Base-by-base conservation (phyloP, 1,140 invertebrate genomes). In the Harpegnathos saltator region DNA sequence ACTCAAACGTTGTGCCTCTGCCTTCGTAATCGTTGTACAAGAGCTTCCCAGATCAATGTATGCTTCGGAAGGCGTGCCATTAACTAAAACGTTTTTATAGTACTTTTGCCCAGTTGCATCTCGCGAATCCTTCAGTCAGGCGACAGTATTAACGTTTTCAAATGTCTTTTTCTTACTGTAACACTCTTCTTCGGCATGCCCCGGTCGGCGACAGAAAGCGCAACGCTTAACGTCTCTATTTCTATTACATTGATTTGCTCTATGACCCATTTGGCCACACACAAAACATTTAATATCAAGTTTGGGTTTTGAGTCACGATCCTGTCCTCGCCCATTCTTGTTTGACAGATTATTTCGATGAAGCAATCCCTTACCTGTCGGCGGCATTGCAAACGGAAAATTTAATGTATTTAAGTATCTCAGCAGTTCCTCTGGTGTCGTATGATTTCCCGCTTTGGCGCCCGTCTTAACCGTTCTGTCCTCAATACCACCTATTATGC, bases 1-100 rank as follows among this genome's bases (percentile, higher is more conserved):
- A 38, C 62, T 17, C 3, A 14, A n/a, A 7, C 26, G 3, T 15
- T 0, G 24, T 3, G 17, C 29, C 14, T 38, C 62, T 11, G 26
- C 12, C 9, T 15, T 14, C 5, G 9, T 2, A 11, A 65, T n/a
- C 1, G 62, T 44, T n/a, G 38, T 19, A 29, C 62, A 65, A n/a
- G 62, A 44, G 0, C 62, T 65, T 0, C 62, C 62, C 17, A 65
- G 44, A 9, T 65, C 62, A 19, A 65, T 17, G 19, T 65, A 65
- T 11, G 26, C 4, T 19, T 1, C 3, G 3, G 38, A 26, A n/a
- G 15, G 29, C 1, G 11, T 19, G 2, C 1, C 17, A 44, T 65
- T 65, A 33, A 65, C 17, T 3, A 38, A 44, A 11, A 44, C 17
- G n/a, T 65, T 7, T 9, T 65, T 65, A n/a, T 38, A 65, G 9